Percentiles rank a stretch among this genome's conserved stretches.
These are phyloP conservation scores for Idaea straminata DNA, from an alignment of 2,888 invertebrate genomes.

Conservation along the genomic window DNA sequence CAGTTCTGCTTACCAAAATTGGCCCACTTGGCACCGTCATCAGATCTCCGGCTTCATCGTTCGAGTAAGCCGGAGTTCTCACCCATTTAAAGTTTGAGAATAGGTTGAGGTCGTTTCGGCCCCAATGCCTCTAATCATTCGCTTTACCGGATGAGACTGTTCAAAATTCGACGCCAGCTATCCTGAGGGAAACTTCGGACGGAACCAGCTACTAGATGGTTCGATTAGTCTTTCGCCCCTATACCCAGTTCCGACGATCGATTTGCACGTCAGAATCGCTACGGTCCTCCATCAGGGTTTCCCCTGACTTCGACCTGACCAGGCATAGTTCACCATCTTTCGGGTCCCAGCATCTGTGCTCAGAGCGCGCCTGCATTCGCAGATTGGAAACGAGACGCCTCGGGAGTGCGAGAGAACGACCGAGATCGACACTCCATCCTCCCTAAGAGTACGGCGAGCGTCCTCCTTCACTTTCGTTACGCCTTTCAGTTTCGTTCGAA, in stretches of 20 bases:
- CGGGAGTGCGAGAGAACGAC: slow-evolving; percentile 71
- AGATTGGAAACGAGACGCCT: slow-evolving; percentile 43
- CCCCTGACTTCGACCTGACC: too few relatives aligned
- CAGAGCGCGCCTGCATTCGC: slow-evolving; percentile 74
- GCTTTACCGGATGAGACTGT: too few relatives aligned
- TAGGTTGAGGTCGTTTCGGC: slow-evolving; percentile 84
- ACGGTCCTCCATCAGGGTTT: too few relatives aligned
- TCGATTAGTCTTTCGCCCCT: slow-evolving; percentile 87
- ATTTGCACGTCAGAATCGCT: slow-evolving; percentile 84
- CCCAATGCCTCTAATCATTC: slow-evolving; percentile 59
- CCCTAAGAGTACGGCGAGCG: too few relatives aligned
- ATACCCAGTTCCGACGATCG: slow-evolving; percentile 88
- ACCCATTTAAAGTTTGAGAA: slow-evolving; percentile 90
- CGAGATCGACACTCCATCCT: slow-evolving; percentile 39
- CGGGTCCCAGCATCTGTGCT: slow-evolving; percentile 85
- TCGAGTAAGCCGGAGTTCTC: slow-evolving; percentile 60
- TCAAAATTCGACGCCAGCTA: too few relatives aligned
- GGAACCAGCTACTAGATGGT: slow-evolving; percentile 86
- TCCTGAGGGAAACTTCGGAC: too few relatives aligned
- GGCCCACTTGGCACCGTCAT: too few relatives aligned
- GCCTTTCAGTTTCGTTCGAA: slow-evolving; percentile 18
- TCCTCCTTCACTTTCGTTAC: not conserved
- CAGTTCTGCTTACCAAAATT: too few relatives aligned
- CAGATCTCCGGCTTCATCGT: too few relatives aligned
- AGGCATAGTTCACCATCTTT: slow-evolving; percentile 81